phyloP scores from a whole-genome alignment of 2,888 invertebrate genomes.

The Steinernema scapterisci region DNA sequence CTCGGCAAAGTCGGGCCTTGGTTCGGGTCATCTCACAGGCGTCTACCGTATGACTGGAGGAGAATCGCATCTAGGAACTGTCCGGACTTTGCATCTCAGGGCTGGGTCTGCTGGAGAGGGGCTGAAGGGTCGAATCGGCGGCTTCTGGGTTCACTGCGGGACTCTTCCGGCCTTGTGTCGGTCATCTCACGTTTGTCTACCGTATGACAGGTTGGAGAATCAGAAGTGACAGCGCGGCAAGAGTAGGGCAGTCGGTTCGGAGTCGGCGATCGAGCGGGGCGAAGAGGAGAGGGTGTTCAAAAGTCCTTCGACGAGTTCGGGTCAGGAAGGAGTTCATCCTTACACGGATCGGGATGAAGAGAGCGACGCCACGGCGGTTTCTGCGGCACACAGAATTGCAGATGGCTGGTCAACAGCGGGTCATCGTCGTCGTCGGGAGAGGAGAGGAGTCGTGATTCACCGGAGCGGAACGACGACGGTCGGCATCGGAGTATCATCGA shows the following conservation, averaged over 20 bases:
- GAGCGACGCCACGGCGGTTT: conserved; percentile 22
- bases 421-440: not conserved
- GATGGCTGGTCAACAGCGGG: conserved; percentile 20
- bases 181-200: conserved; percentile 30
- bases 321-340: conserved; percentile 19
- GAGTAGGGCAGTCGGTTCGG: conserved; percentile 22
- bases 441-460: conserved; percentile 1
- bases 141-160: not conserved
- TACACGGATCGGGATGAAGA: conserved; percentile 7
- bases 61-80: conserved; percentile 8
- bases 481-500: not conserved
- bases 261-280: conserved; percentile 8
- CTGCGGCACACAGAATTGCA: conserved; percentile 28
- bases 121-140: not conserved
- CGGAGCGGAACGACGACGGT: not conserved
- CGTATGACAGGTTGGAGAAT: conserved; percentile 31
- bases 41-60: conserved; percentile 30
- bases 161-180: conserved; percentile 27
- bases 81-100: not conserved
- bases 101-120: not conserved
- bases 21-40: conserved; percentile 25
- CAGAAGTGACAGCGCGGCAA: conserved; percentile 11
- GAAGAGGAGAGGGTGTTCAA: not conserved
- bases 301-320: conserved; percentile 11
- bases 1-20: conserved; percentile 25